Evolutionary conservation across 2,888 invertebrate genomes (phyloP), one percentile per base, ranked within the genome.

Genomic region (Cyaniris semiargus): DNA sequence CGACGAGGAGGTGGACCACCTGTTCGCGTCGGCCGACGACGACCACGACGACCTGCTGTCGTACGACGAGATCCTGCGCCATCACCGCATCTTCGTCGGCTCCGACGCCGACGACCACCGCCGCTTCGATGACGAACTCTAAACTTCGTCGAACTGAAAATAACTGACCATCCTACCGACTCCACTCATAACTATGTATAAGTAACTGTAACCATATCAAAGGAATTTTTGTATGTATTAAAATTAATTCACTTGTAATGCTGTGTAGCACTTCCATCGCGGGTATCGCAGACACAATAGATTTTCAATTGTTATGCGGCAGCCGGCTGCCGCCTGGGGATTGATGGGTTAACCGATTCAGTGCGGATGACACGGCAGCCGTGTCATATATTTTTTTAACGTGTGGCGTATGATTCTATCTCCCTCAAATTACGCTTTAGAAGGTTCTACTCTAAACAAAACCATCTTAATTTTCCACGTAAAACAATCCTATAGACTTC

Each of bases 81-180:
- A 98, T 86, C 97, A 98, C 88, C 97, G 97, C 81, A 95, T 96
- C 76, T 99, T 99, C 93, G 98, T 98, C 5, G 98, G 98, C 76
- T 98, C 98, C 86, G 98, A 98, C 92, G 98, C 97, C 7, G 97
- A 98, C 0, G 97, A 97, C 91, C 97, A 97, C 89, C 97, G 98
- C 87, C 96, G 97, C 85, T 96, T 97, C 83, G 93, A 95, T 78
- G 98, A 98, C 86, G 98, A 98, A 88, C 95, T 98, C 81, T 97
- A 85, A 53, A 53, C 18, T 15, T 53, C 53, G 53, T 53, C 58
- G 1, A 58, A 58, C 21, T 66, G 66, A 31, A 66, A 27, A 66
- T 31, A 66, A 13, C 66, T 23, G 27, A 66, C 66, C 27, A 66
- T 66, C 66, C 66, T 66, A 31, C 66, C 27, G 60, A 23, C 60